Conservation (phyloP, 2,797 vertebrate species). For the Cyprinella venusta region DNA sequence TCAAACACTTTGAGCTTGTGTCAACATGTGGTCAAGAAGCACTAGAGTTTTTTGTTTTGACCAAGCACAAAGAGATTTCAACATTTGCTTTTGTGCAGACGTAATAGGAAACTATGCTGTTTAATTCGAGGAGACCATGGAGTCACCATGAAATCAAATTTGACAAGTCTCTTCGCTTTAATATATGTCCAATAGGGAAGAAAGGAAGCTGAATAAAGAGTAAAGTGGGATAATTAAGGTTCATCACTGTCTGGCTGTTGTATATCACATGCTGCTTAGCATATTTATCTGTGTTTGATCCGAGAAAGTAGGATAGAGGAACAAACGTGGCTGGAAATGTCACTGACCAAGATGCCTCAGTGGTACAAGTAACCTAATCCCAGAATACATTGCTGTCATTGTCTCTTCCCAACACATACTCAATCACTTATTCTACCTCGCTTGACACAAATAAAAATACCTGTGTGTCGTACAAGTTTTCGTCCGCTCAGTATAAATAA, state of each 20-base stretch:
- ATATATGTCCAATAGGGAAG: not conserved
- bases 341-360: not conserved
- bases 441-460: constrained; percentile 12
- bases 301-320: not conserved
- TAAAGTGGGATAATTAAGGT: not conserved
- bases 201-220: not conserved
- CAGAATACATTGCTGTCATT: constrained; percentile 18
- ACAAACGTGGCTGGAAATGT: not conserved
- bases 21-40: not conserved
- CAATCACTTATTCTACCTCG: not conserved
- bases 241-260: not conserved
- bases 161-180: not conserved
- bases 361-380: not conserved
- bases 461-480: not conserved
- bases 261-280: not conserved
- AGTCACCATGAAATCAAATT: not conserved
- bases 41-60: not conserved
- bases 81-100: not conserved
- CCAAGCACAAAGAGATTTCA: not conserved
- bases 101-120: not conserved
- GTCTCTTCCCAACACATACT: not conserved
- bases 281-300: constrained; percentile 5
- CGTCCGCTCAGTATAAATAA: not conserved
- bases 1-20: constrained; percentile 4
- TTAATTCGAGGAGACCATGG: not conserved